phyloP scores from a whole-genome alignment of 2,113 vertebrate species.

The Climacteris rufus region DNA sequence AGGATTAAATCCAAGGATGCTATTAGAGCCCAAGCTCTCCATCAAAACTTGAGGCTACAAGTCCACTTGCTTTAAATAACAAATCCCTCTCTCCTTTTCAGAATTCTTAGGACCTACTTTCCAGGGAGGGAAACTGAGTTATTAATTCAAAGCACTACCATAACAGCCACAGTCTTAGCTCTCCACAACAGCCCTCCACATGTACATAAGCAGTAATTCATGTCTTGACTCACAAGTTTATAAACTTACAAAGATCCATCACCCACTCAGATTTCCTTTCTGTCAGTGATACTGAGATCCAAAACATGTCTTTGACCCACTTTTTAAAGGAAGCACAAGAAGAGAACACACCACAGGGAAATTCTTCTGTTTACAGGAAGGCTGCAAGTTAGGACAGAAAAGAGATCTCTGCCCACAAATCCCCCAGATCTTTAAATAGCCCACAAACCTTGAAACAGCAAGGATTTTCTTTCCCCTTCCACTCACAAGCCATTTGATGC shows the following conservation, averaged over 20 bases:
- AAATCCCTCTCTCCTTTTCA: background rate
- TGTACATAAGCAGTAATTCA: background rate
- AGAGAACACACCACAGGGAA: background rate
- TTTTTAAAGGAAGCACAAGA: background rate
- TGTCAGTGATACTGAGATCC: background rate
- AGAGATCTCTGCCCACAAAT: background rate
- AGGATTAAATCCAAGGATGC: background rate
- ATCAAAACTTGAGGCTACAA: background rate
- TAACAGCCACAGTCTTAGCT: background rate
- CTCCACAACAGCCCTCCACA: background rate
- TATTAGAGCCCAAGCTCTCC: background rate
- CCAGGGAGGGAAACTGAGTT: background rate
- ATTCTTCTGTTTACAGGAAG: slow-evolving; percentile 9
- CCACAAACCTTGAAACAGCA: background rate
- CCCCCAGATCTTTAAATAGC: background rate
- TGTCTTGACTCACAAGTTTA: background rate
- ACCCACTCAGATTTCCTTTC: slow-evolving; percentile 3
- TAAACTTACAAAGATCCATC: background rate
- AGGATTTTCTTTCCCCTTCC: background rate
- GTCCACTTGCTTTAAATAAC: background rate
- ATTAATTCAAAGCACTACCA: background rate
- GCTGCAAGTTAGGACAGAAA: background rate
- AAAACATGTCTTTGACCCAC: slow-evolving; percentile 30
- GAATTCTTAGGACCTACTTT: background rate
- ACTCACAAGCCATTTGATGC: background rate